Conservation (phyloP, 1,140 invertebrate species). For the Procambarus virginalis region DNA sequence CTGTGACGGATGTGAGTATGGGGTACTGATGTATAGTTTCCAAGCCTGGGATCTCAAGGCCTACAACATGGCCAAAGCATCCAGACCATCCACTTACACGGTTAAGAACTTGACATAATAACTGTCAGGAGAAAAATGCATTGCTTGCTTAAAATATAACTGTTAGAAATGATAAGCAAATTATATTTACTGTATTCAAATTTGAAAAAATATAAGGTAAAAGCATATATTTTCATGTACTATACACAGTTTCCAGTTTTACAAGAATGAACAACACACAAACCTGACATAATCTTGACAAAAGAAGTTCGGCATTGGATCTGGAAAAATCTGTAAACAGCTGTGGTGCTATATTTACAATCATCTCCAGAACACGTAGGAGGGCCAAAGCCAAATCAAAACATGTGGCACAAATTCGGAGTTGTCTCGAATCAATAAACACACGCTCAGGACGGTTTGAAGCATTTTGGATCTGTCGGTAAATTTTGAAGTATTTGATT, state of each 20-base stretch:
- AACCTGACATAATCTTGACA: slow-evolving; percentile 82
- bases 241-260: no score
- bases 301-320: slow-evolving; percentile 79
- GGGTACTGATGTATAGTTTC: slow-evolving; percentile 84
- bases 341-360: slow-evolving; percentile 79
- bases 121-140: slow-evolving; percentile 72
- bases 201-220: no score
- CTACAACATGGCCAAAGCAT: slow-evolving; percentile 82
- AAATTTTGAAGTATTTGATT: not conserved
- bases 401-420: slow-evolving; percentile 89
- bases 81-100: slow-evolving; percentile 81
- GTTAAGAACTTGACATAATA: slow-evolving; percentile 83
- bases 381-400: slow-evolving; percentile 84
- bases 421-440: slow-evolving; percentile 84
- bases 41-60: slow-evolving; percentile 81
- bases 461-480: slow-evolving; percentile 79
- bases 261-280: slow-evolving; percentile 32
- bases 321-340: slow-evolving; percentile 79
- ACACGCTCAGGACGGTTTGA: slow-evolving; percentile 75
- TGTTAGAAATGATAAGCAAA: no score
- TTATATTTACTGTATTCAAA: no score
- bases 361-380: slow-evolving; percentile 87
- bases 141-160: no score
- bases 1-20: slow-evolving; percentile 81
- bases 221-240: no score